These are phyloP conservation scores for Buathra laborator DNA, from an alignment of 2,888 invertebrate species.

Conservation along the genomic window DNA sequence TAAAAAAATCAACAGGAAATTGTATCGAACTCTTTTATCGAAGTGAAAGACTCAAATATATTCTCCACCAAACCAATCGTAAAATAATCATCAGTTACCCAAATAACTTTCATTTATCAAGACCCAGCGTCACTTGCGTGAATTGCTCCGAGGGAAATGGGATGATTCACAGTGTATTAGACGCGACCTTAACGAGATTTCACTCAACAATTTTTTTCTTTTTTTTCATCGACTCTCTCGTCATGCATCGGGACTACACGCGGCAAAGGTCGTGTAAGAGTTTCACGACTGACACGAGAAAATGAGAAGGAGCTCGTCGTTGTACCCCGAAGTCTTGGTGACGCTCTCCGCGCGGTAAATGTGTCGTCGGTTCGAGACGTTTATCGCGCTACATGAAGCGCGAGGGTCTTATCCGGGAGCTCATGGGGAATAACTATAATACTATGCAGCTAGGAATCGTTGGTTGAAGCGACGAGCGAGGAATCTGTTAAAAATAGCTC, in stretches of 20 bases:
- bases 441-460: conserved; percentile 69
- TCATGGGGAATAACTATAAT: conserved; percentile 34
- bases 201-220: conserved; percentile 21
- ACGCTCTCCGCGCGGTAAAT: conserved; percentile 60
- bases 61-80: neutral
- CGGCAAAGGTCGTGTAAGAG: conserved; percentile 40
- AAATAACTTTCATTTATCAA: conserved; percentile 25
- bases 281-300: conserved; percentile 59
- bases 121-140: neutral
- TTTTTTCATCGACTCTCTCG: conserved; percentile 36
- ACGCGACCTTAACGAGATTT: conserved; percentile 25
- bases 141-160: conserved; percentile 6
- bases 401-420: conserved; percentile 39
- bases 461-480: conserved; percentile 72
- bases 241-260: conserved; percentile 8
- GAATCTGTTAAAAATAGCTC: conserved; percentile 79
- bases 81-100: neutral
- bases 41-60: neutral
- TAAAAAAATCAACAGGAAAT: neutral
- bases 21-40: neutral
- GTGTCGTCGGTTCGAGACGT: conserved; percentile 66
- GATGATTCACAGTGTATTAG: conserved; percentile 38
- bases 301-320: conserved; percentile 54
- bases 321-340: neutral
- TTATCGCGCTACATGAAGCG: conserved; percentile 52